Conservation (phyloP, 2,797 vertebrate genomes). For the Otolemur crassicaudatus region DNA sequence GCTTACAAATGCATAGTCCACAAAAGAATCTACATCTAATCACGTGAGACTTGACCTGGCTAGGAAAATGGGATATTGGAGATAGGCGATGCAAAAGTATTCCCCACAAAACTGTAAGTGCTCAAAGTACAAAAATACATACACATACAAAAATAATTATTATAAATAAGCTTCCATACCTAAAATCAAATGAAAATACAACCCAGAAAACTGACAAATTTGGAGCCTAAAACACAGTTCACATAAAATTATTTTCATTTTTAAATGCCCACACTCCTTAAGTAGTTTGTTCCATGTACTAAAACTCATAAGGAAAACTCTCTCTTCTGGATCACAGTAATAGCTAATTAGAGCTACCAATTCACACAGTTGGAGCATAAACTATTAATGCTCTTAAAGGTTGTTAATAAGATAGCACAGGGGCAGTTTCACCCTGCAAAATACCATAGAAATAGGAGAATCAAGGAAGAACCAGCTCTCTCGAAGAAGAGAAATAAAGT, state of each 20-base stretch:
- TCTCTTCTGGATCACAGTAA: slow-evolving; percentile 66
- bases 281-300: slow-evolving; percentile 22
- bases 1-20: background rate
- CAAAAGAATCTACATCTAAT: slow-evolving; percentile 23
- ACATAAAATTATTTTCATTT: slow-evolving; percentile 55
- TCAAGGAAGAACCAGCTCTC: background rate
- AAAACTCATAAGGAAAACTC: slow-evolving; percentile 55
- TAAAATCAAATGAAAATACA: slow-evolving; percentile 58
- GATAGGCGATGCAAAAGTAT: background rate
- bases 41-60: background rate
- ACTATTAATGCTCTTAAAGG: slow-evolving; percentile 61
- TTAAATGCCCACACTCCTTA: slow-evolving; percentile 39
- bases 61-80: background rate
- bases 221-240: slow-evolving; percentile 34
- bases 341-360: slow-evolving; percentile 71
- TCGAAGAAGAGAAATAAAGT: slow-evolving; percentile 28
- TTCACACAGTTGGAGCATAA: slow-evolving; percentile 69
- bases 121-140: slow-evolving; percentile 13
- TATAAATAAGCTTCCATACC: slow-evolving; percentile 45
- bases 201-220: slow-evolving; percentile 32
- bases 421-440: slow-evolving; percentile 50
- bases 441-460: slow-evolving; percentile 47
- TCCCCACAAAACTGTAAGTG: slow-evolving; percentile 10
- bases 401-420: slow-evolving; percentile 33
- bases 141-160: slow-evolving; percentile 26